phyloP scores from a whole-genome alignment of 1,140 invertebrate genomes.

The Globodera ellingtonae region DNA sequence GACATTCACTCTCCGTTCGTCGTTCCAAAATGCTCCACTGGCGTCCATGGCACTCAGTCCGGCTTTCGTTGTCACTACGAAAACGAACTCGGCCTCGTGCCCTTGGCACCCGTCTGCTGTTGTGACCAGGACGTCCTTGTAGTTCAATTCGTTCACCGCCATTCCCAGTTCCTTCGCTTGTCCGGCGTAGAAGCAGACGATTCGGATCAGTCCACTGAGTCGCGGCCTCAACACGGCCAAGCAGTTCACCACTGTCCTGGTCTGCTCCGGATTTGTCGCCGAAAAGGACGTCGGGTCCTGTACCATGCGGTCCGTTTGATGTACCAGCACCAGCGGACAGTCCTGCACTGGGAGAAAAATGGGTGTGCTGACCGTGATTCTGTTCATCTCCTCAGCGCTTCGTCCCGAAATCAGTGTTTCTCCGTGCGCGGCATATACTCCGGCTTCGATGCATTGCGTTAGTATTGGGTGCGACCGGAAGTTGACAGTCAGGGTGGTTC shows the following conservation, averaged over 20 bases:
- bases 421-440: conserved; percentile 1
- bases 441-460: conserved; percentile 1
- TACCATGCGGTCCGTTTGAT: too few species aligned
- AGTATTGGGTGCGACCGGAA: neutral
- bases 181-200: conserved; percentile 1
- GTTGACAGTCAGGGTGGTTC: neutral
- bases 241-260: too few species aligned
- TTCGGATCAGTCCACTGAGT: too few species aligned
- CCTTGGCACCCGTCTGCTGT: too few species aligned
- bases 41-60: neutral
- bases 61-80: neutral
- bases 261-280: too few species aligned
- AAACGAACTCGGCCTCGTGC: neutral
- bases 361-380: neutral
- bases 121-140: too few species aligned
- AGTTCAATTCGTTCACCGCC: too few species aligned
- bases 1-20: conserved; percentile 2
- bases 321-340: too few species aligned
- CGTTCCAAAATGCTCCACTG: neutral
- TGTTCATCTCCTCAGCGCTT: neutral
- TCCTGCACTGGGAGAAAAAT: neutral
- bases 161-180: neutral
- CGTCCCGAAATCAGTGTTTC: neutral
- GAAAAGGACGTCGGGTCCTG: too few species aligned
- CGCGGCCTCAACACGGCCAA: too few species aligned